Evolutionary conservation across 2,888 invertebrate species (phyloP), one percentile per base, ranked within the genome.

Genomic region (Plebejus argus): DNA sequence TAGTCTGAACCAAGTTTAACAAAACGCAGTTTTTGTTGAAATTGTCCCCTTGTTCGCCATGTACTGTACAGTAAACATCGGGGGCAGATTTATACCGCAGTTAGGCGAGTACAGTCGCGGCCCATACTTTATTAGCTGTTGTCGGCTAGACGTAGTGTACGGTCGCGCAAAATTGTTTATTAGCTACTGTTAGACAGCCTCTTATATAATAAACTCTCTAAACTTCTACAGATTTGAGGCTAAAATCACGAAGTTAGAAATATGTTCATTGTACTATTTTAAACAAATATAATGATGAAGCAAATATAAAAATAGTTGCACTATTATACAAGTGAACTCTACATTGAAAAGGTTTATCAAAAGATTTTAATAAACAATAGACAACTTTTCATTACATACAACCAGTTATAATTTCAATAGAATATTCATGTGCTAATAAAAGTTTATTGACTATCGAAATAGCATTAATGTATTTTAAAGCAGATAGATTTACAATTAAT

Each of bases 1-100:
- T 45, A 45, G 45, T 45, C 10, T 45, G 3, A 45, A 53, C 53
- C 5, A 18, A 53, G 53, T 53, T 53, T 18, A 53, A 18, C 53
- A 53, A 53, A 53, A 53, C 18, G 1, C 1, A 18, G 5, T 53
- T 53, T 49, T 18, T 53, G 1, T 53, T 15, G 18, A 18, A 53
- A 53, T 18, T 1, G 53, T 15, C 53, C 53, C 53, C 53, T 53
- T 0, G 49, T 20, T 58, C 56, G 28, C 61, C 20, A 61, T 28
- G 7, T 58, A 58, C 20, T 61, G 10, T 23, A 33, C 28, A 66
- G 66, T 66, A 66, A 28, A 66, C 61, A 61, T 23, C 12, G 23
- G 23, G 23, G 61, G 66, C 66, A 28, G 66, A 66, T 66, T 66
- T 66, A 66, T 66, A 66, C 66, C 28, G 28, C 66, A 66, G 66